Percentiles rank a stretch among this genome's conserved stretches.
Evolutionary conservation across 2,888 invertebrate genomes (phyloP).

Genomic region (Cetonia aurata): DNA sequence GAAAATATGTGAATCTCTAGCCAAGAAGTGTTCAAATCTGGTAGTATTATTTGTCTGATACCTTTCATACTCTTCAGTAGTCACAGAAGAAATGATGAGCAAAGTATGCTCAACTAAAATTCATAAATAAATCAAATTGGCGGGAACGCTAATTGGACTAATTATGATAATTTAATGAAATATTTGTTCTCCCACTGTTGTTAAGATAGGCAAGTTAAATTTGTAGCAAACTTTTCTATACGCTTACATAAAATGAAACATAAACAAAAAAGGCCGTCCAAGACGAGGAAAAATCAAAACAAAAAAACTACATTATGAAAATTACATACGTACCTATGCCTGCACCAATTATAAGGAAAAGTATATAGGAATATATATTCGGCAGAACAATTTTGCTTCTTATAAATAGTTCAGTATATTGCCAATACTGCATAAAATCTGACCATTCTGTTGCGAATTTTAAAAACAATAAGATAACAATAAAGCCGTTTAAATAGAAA

Average conservation of each 20-base stretch:
- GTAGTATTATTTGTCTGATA: conserved; percentile 1
- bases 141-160: no score
- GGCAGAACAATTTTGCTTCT: conserved; percentile 21
- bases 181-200: no score
- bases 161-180: no score
- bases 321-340: conserved; percentile 9
- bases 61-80: not conserved
- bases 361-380: conserved; percentile 6
- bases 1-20: conserved; percentile 15
- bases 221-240: no score
- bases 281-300: no score
- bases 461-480: conserved; percentile 1
- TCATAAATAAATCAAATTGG: no score
- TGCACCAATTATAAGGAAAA: conserved; percentile 18
- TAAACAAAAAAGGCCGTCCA: no score
- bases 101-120: conserved; percentile 25
- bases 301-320: no score
- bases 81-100: conserved; percentile 12
- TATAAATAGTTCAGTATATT: conserved; percentile 16
- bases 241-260: no score
- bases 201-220: no score
- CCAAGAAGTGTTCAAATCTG: conserved; percentile 5
- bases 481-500: conserved; percentile 23
- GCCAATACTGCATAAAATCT: conserved; percentile 25
- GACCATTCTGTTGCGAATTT: conserved; percentile 25